Base-by-base conservation (phyloP, 2,888 invertebrate genomes). In the Argyra leucocephala region DNA sequence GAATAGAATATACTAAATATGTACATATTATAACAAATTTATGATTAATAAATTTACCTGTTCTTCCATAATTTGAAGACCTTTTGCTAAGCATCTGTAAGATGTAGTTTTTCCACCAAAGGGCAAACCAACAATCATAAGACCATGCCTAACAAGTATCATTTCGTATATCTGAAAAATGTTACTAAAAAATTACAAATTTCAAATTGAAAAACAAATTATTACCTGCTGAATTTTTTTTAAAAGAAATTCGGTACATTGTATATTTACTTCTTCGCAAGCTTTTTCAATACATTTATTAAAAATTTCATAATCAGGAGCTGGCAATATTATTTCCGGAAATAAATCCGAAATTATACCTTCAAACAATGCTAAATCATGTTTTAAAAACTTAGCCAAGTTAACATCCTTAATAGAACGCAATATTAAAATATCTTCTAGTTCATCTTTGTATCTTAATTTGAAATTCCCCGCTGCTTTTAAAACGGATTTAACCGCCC, bases 381-480 rank as follows among this genome's bases (percentile, higher is more conserved):
- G 93, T 63, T 88, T 88, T 67, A 96, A 83, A 75, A 96, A 96
- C 78, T 96, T 96, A 0, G 97, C 94, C 66, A 96, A 79, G 79
- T 96, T 96, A 22, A 96, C 93, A 78, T 96, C 96, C 74, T 92
- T 90, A 71, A 97, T 95, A 24, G 96, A 95, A 22, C 94, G 85
- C 67, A 96, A 78, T 58, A 97, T 84, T 67, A 96, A 83, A 69
- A 89, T 85, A 73, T 93, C 93, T 78, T 97, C 96, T 59, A 88
- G 84, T 75, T 94, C 92, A 61, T 91, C 86, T 0, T 93, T 93
- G 77, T 92, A 94, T 63, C 92, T 88, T 26, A 96, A 81, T 76
- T 96, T 96, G 23, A 96, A 80, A 58, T 93, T 92, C 12, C 92
- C 95, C 0, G 96, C 95, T 0, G 96, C 96, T 66, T 91, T 87